Percentiles rank a stretch among this genome's conserved stretches.
These are phyloP conservation scores for Rhodeus uyekii DNA, from an alignment of 2,797 vertebrate genomes.

Conservation along the genomic window DNA sequence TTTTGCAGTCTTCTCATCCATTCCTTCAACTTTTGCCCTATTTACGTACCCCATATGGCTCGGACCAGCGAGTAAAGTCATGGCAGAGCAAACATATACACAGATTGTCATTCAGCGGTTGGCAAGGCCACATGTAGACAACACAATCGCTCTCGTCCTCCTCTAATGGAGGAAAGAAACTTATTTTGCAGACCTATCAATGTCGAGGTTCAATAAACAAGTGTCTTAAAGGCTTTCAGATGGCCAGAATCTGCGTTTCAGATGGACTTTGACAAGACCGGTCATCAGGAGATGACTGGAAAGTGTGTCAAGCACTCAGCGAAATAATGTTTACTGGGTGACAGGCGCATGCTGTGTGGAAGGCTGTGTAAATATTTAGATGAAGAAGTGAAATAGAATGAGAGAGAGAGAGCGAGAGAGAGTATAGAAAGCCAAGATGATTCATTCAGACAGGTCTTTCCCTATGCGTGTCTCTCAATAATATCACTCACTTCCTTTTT, in stretches of 20 bases:
- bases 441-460: constrained; percentile 44
- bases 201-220: constrained; percentile 56
- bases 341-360: constrained; percentile 58
- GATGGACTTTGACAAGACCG: constrained; percentile 59
- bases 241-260: constrained; percentile 46
- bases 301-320: constrained; percentile 61
- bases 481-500: constrained; percentile 14
- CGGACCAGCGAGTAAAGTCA: constrained; percentile 8
- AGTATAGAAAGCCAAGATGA: constrained; percentile 38
- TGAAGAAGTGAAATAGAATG: constrained; percentile 41
- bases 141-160: constrained; percentile 24
- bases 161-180: constrained; percentile 39
- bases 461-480: background rate
- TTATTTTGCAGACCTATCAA: constrained; percentile 53
- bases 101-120: constrained; percentile 19
- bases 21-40: constrained; percentile 3
- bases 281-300: constrained; percentile 57
- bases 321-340: constrained; percentile 58
- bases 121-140: background rate
- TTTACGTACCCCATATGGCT: constrained; percentile 32
- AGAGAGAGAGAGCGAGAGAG: constrained; percentile 32
- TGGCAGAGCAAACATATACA: constrained; percentile 24
- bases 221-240: constrained; percentile 54
- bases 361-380: constrained; percentile 67
- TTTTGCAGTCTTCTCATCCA: constrained; percentile 21